Evolutionary conservation across 2,113 vertebrate species (phyloP).

Genomic region (Oxygymnocypris stewartii): DNA sequence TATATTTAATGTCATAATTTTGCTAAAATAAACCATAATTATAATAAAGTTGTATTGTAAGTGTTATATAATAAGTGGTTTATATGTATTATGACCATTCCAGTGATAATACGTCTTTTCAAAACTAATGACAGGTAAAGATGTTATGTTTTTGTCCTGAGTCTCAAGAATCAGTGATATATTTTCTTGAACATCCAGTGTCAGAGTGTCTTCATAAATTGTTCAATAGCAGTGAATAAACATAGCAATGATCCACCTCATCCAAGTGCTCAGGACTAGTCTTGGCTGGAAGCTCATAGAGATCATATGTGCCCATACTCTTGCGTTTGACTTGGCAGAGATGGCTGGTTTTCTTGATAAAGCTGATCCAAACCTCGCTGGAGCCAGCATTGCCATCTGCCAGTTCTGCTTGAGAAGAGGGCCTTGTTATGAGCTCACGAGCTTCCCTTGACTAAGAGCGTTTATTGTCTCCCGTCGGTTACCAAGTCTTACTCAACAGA

Average conservation of each 20-base stretch:
- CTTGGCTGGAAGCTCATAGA: background rate
- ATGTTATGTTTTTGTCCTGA: background rate
- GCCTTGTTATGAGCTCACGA: conserved; percentile 16
- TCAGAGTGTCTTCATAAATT: background rate
- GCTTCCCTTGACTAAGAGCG: conserved; percentile 16
- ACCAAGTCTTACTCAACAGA: conserved; percentile 22
- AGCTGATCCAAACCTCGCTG: conserved; percentile 1
- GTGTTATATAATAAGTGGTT: background rate
- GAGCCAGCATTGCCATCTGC: background rate
- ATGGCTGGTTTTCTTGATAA: conserved; percentile 18
- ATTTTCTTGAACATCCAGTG: background rate
- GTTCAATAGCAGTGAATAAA: background rate
- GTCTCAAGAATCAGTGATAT: background rate
- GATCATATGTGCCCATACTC: background rate
- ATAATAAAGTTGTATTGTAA: background rate
- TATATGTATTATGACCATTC: background rate
- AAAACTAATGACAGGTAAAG: background rate
- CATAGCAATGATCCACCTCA: background rate
- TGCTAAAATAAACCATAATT: background rate
- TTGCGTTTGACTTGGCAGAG: conserved; percentile 14
- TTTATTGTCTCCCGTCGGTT: background rate
- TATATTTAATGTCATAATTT: background rate
- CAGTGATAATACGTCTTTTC: background rate
- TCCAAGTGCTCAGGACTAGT: background rate
- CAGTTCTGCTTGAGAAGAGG: background rate